phyloP scores from a whole-genome alignment of 37 sponge, comb jelly and placozoan genomes.

The Petrosia ficiformis region DNA sequence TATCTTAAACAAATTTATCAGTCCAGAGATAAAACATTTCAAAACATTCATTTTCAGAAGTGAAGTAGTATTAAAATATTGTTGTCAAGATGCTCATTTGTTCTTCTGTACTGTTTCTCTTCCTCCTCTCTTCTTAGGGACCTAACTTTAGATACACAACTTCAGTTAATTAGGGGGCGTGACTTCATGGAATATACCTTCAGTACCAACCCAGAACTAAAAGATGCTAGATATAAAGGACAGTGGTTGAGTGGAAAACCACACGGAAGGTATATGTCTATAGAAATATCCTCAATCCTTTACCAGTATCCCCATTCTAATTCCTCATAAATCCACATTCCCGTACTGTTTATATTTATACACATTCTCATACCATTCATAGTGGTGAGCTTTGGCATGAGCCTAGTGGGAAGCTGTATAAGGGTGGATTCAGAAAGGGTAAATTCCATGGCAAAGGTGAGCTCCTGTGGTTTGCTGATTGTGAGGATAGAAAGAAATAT shows the following conservation, averaged over 20 bases:
- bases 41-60: no score
- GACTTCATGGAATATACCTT: conserved; percentile 50
- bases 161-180: conserved; percentile 42
- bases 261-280: conserved; percentile 72
- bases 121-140: conserved; percentile 15
- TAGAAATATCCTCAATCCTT: no score
- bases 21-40: no score
- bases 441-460: conserved; percentile 66
- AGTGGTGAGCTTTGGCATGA: conserved; percentile 65
- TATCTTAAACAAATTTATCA: no score
- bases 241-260: conserved; percentile 66
- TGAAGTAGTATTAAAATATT: no score
- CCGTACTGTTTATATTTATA: no score
- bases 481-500: conserved; percentile 63
- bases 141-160: conserved; percentile 44
- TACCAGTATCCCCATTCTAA: no score
- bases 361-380: no score
- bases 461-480: conserved; percentile 63
- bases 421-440: conserved; percentile 53
- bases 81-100: background rate
- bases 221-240: conserved; percentile 61
- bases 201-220: conserved; percentile 17
- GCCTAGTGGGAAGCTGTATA: conserved; percentile 49
- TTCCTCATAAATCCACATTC: no score
- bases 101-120: background rate